These are phyloP conservation scores for Thalassoma bifasciatum DNA, from an alignment of 2,113 vertebrate genomes.

Conservation along the genomic window DNA sequence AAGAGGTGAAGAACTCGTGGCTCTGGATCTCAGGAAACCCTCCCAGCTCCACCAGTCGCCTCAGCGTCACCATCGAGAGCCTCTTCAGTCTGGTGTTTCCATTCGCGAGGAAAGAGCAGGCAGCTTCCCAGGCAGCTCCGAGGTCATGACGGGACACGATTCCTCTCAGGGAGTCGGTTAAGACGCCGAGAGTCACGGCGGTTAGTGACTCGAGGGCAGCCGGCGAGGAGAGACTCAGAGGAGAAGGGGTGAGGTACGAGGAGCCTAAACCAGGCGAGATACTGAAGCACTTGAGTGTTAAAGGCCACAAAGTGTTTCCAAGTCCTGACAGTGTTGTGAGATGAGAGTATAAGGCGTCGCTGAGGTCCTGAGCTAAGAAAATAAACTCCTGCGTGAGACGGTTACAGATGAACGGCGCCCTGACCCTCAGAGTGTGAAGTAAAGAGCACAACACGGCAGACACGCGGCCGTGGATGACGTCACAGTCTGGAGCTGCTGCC, in stretches of 20 bases:
- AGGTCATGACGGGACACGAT: constrained; percentile 87
- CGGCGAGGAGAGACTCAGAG: constrained; percentile 83
- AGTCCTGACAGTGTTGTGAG: constrained; percentile 19
- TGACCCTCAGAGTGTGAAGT: constrained; percentile 90
- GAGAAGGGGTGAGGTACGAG: constrained; percentile 85
- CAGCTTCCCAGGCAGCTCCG: constrained; percentile 85
- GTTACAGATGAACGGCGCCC: constrained; percentile 87
- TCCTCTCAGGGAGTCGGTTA: constrained; percentile 84
- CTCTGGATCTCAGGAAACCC: constrained; percentile 87
- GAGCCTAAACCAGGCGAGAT: constrained; percentile 67
- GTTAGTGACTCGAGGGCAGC: constrained; percentile 88
- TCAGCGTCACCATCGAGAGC: constrained; percentile 83
- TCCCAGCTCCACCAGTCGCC: constrained; percentile 85
- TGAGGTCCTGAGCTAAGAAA: constrained; percentile 86
- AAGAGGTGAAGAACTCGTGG: constrained; percentile 87
- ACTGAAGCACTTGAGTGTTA: constrained; percentile 81
- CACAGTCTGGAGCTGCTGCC: constrained; percentile 89
- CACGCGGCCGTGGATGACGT: constrained; percentile 86
- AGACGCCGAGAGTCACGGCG: constrained; percentile 80
- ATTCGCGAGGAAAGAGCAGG: constrained; percentile 86
- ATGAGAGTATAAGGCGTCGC: constrained; percentile 78
- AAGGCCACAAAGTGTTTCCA: constrained; percentile 83
- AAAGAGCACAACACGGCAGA: constrained; percentile 90
- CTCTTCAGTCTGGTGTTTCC: constrained; percentile 84
- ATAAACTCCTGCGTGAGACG: constrained; percentile 87